Evolutionary conservation across 2,113 vertebrate species (phyloP).

Genomic region (Edolisoma coerulescens): DNA sequence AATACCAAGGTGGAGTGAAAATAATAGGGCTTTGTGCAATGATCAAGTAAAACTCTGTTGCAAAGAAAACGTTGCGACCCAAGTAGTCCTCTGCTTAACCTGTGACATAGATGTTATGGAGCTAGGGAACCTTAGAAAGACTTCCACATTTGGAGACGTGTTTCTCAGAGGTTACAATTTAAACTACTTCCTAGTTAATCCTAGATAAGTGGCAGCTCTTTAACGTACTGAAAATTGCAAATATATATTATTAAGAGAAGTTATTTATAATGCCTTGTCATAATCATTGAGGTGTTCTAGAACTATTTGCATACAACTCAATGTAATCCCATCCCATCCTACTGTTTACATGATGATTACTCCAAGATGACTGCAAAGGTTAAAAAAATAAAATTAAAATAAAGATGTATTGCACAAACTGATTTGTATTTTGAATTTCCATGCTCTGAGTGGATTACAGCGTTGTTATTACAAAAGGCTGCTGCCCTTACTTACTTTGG

Average conservation of each 20-base stretch:
- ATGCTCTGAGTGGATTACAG: not conserved
- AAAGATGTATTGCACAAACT: slow-evolving; percentile 77
- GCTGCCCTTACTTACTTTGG: not conserved
- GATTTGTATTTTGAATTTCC: not conserved
- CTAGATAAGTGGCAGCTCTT: slow-evolving; percentile 77
- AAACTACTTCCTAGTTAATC: slow-evolving; percentile 75
- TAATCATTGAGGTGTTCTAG: slow-evolving; percentile 78
- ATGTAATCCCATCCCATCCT: slow-evolving; percentile 81
- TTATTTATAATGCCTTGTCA: slow-evolving; percentile 84
- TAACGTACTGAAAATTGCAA: slow-evolving; percentile 76
- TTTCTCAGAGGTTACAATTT: slow-evolving; percentile 61
- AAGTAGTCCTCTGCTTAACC: slow-evolving; percentile 64
- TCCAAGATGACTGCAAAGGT: slow-evolving; percentile 78
- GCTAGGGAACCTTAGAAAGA: slow-evolving; percentile 60
- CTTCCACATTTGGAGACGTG: slow-evolving; percentile 47
- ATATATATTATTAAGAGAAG: slow-evolving; percentile 78
- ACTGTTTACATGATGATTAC: slow-evolving; percentile 81
- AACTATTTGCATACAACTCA: slow-evolving; percentile 75
- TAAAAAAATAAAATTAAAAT: slow-evolving; percentile 73
- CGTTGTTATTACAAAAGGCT: not conserved
- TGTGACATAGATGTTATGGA: slow-evolving; percentile 54
- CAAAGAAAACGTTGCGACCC: slow-evolving; percentile 60
- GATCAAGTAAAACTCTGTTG: slow-evolving; percentile 65
- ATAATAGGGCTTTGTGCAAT: slow-evolving; percentile 77
- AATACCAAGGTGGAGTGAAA: slow-evolving; percentile 63